A percentile compares a stretch with the other conserved stretches of the same genome.
These are phyloP conservation scores for Micronycteris hirsuta DNA, from an alignment of 2,113 vertebrate genomes.

Conservation along the genomic window DNA sequence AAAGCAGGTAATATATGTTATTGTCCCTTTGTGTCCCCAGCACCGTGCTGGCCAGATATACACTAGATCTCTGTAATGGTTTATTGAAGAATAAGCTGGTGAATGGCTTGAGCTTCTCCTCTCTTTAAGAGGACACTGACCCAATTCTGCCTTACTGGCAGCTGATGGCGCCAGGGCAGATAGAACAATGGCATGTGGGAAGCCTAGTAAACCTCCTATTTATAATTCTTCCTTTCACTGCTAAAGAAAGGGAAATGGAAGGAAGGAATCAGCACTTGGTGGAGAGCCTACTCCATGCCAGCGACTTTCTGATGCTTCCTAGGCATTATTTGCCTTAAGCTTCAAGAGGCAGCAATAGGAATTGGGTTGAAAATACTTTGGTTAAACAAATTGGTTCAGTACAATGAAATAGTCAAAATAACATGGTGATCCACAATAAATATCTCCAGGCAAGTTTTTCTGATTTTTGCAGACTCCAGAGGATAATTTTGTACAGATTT, in stretches of 20 bases:
- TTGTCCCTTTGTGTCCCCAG: neutral
- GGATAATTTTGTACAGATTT: neutral
- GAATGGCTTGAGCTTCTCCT: neutral
- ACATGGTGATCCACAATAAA: neutral
- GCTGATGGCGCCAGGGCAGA: neutral
- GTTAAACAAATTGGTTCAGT: neutral
- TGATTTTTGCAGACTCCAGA: neutral
- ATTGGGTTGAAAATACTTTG: neutral
- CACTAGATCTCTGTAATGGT: neutral
- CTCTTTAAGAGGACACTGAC: neutral
- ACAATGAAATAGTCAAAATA: neutral
- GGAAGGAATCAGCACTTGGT: neutral
- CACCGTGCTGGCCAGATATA: neutral
- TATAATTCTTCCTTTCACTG: neutral
- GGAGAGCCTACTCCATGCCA: neutral
- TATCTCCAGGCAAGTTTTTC: neutral
- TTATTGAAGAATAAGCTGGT: neutral
- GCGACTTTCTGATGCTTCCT: neutral
- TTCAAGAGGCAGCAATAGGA: neutral
- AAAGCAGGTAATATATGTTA: neutral
- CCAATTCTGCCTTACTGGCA: neutral
- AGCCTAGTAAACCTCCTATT: neutral
- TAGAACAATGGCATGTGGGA: neutral
- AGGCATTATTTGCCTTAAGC: neutral
- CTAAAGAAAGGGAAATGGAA: neutral